Conservation (phyloP, 2,888 invertebrate genomes). For the Beris morrisii region DNA sequence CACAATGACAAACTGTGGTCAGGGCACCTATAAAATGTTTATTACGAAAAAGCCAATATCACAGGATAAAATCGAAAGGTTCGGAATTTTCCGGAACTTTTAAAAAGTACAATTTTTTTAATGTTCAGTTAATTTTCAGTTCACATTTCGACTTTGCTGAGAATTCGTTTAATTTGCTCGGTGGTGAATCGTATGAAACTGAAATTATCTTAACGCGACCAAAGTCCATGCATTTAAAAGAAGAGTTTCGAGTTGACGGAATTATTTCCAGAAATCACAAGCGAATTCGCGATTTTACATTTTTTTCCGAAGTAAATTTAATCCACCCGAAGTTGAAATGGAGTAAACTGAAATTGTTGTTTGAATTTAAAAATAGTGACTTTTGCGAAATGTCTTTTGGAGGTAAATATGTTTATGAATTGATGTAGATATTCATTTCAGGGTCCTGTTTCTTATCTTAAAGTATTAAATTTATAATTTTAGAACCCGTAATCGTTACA, state of each 20-base stretch:
- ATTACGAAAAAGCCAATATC: conserved; percentile 42
- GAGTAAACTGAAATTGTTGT: conserved; percentile 16
- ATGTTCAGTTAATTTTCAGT: background rate
- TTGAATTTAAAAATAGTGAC: conserved; percentile 14
- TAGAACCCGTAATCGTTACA: conserved; percentile 3
- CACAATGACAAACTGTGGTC: conserved; percentile 46
- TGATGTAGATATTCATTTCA: no score
- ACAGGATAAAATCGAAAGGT: conserved; percentile 37
- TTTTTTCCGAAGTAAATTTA: conserved; percentile 15
- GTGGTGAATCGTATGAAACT: background rate
- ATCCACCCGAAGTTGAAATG: conserved; percentile 15
- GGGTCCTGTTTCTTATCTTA: no score
- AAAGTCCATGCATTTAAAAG: background rate
- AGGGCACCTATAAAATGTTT: conserved; percentile 45
- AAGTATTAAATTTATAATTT: background rate
- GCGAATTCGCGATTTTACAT: conserved; percentile 13
- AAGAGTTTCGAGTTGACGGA: conserved; percentile 27
- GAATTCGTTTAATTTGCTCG: background rate
- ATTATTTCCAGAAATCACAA: background rate
- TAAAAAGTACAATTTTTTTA: background rate
- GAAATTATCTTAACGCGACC: conserved; percentile 5
- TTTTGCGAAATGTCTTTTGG: conserved; percentile 20
- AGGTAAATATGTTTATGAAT: background rate
- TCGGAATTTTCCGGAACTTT: background rate
- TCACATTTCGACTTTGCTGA: conserved; percentile 7